phyloP scores from a whole-genome alignment of 2,888 invertebrate species.

The Cheilosia variabilis region DNA sequence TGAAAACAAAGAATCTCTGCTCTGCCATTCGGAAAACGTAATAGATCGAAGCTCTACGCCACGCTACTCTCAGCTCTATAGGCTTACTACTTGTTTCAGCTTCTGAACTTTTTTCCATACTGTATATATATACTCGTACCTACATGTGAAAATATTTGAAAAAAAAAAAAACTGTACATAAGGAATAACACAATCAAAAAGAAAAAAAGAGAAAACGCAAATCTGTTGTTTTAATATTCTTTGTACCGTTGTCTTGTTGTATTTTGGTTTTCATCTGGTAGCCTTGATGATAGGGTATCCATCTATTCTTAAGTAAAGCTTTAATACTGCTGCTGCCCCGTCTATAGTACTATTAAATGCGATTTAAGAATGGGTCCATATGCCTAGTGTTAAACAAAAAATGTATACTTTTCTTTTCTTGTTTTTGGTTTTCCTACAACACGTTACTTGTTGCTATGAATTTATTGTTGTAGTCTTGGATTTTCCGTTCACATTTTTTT shows the following conservation, averaged over 20 bases:
- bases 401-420: conserved; percentile 1
- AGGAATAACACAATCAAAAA: conserved; percentile 38
- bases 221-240: conserved; percentile 74
- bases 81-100: conserved; percentile 68
- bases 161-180: conserved; percentile 38
- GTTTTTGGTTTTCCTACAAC: conserved; percentile 18
- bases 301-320: conserved; percentile 73
- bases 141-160: conserved; percentile 32
- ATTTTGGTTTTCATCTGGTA: conserved; percentile 76
- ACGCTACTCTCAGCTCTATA: conserved; percentile 53
- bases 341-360: conserved; percentile 70
- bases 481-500: conserved; percentile 24
- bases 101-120: conserved; percentile 37
- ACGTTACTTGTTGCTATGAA: conserved; percentile 46
- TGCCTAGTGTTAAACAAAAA: conserved; percentile 72
- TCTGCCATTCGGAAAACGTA: conserved; percentile 42
- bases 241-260: conserved; percentile 76
- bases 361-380: conserved; percentile 73
- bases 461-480: conserved; percentile 18
- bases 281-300: conserved; percentile 70
- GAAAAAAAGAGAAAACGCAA: conserved; percentile 8
- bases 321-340: conserved; percentile 68
- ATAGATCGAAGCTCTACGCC: conserved; percentile 40
- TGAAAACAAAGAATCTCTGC: conserved; percentile 11
- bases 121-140: conserved; percentile 22